Conservation (phyloP, 2,797 vertebrate species). For the Enteromius radiatus region DNA sequence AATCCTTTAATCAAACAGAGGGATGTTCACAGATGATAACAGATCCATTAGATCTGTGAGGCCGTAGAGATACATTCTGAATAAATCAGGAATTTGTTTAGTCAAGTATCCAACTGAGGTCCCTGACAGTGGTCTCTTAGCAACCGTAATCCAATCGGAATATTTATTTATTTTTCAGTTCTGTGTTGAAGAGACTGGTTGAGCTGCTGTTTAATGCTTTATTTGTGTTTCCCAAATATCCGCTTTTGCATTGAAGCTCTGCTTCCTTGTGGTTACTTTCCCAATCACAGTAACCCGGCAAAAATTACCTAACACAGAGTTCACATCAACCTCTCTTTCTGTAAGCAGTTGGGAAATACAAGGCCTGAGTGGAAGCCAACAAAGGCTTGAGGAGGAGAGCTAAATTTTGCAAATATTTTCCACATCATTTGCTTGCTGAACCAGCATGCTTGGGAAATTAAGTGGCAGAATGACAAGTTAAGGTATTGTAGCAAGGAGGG, state of each 20-base stretch:
- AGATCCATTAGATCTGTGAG: constrained; percentile 5
- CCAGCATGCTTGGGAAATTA: constrained; percentile 2
- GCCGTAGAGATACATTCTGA: constrained; percentile 2
- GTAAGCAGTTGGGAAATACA: constrained; percentile 5
- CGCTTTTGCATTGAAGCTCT: background rate
- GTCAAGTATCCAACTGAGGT: background rate
- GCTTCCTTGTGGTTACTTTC: constrained; percentile 20
- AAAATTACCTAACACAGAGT: constrained; percentile 9
- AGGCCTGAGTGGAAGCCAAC: constrained; percentile 12
- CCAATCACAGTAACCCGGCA: background rate
- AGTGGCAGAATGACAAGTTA: background rate
- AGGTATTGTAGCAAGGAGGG: background rate
- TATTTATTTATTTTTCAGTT: background rate
- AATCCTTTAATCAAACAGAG: constrained; percentile 9
- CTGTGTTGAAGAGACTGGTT: background rate
- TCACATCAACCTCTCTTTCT: background rate
- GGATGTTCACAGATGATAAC: background rate
- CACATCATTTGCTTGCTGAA: constrained; percentile 15
- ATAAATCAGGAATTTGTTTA: constrained; percentile 9
- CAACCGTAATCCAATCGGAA: constrained; percentile 30
- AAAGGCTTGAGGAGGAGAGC: constrained; percentile 13
- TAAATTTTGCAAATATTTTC: constrained; percentile 37
- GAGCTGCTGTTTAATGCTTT: background rate
- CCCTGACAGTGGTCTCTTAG: constrained; percentile 32
- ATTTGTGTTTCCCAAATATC: background rate